Evolutionary conservation across 2,888 invertebrate genomes (phyloP).

Genomic region (Zaprionus lineosus): DNA sequence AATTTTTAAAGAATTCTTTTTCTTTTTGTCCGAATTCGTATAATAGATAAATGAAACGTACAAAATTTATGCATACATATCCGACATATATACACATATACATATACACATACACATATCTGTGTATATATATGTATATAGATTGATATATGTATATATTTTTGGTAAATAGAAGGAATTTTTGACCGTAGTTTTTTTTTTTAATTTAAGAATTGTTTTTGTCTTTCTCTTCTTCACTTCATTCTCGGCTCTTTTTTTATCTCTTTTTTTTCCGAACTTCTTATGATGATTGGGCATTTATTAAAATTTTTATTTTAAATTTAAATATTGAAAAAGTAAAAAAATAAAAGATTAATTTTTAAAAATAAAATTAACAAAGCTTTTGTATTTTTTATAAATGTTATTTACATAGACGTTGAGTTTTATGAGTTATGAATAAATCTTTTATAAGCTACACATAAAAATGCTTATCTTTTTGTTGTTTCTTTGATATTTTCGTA

Average conservation of each 20-base stretch:
- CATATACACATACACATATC: too few species aligned
- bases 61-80: too few species aligned
- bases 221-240: too few species aligned
- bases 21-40: too few species aligned
- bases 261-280: slow-evolving; percentile 1
- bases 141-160: too few species aligned
- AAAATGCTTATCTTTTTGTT: slow-evolving; percentile 54
- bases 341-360: background rate
- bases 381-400: background rate
- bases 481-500: too few species aligned
- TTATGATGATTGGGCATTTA: slow-evolving; percentile 14
- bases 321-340: background rate
- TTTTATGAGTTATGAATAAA: slow-evolving; percentile 9
- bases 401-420: slow-evolving; percentile 22
- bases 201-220: background rate
- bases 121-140: too few species aligned
- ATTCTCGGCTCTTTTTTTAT: too few species aligned
- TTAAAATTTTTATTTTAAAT: background rate
- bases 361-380: background rate
- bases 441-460: slow-evolving; percentile 36
- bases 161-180: slow-evolving; percentile 43
- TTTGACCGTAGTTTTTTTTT: slow-evolving; percentile 19
- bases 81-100: too few species aligned
- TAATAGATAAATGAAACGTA: too few species aligned
- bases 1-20: slow-evolving; percentile 3